Percentiles rank a stretch among this genome's conserved stretches.
phyloP scores from a whole-genome alignment of 35 echinoderm and acorn worm species.

The Anneissia japonica region DNA sequence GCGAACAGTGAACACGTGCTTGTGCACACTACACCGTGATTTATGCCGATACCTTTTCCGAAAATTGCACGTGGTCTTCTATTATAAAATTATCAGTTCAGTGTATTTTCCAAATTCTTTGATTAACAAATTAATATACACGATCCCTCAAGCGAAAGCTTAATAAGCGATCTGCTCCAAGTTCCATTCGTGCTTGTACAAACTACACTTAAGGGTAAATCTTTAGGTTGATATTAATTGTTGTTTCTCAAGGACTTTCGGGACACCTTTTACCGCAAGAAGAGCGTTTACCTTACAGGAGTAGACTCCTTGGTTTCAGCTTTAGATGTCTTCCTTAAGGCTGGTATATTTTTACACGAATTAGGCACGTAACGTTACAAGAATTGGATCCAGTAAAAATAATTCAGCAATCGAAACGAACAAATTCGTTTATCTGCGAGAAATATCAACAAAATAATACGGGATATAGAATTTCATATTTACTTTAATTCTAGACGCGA shows the following conservation, averaged over 20 bases:
- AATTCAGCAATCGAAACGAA: neutral
- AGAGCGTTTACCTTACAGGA: neutral
- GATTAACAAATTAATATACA: no score
- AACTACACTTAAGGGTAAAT: neutral
- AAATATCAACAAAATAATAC: neutral
- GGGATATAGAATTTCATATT: neutral
- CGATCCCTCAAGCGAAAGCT: neutral
- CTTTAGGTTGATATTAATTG: neutral
- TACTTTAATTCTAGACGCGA: neutral
- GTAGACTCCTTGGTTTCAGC: no score
- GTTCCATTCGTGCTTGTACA: no score
- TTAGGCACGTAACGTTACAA: neutral
- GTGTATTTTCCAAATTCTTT: no score
- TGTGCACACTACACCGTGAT: no score
- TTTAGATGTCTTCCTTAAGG: neutral
- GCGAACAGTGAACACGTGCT: no score
- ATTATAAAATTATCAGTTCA: no score
- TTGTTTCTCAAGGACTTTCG: neutral
- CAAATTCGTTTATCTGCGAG: neutral
- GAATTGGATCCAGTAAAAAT: no score
- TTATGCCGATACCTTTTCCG: no score
- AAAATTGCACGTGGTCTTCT: no score
- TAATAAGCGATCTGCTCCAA: neutral
- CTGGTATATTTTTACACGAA: neutral
- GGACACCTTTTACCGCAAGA: no score